A percentile compares a stretch with the other conserved stretches of the same genome.
Conservation (phyloP, 2,888 invertebrate genomes). For the Trichopria drosophilae region DNA sequence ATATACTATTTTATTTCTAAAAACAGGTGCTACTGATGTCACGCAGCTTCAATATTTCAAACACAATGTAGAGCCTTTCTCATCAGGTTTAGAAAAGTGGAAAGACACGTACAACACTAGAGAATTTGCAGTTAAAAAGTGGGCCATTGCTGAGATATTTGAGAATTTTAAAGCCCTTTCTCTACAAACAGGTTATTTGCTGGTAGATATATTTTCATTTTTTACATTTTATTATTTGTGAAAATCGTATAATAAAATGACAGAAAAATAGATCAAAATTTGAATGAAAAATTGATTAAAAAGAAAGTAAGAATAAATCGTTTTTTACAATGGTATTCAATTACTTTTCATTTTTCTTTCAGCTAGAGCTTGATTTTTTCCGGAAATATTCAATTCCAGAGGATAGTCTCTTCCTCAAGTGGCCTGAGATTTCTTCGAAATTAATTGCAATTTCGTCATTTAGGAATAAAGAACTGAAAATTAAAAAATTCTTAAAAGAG, state of each 20-base stretch:
- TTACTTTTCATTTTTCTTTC: not conserved
- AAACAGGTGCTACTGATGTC: too few relatives aligned
- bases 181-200: slow-evolving; percentile 2
- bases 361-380: slow-evolving; percentile 3
- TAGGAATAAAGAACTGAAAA: slow-evolving; percentile 1
- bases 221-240: slow-evolving; percentile 1
- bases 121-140: not conserved
- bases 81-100: not conserved
- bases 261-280: too few relatives aligned
- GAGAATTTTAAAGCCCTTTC: slow-evolving; percentile 3
- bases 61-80: not conserved
- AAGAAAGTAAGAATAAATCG: too few relatives aligned
- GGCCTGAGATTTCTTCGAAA: slow-evolving; percentile 6
- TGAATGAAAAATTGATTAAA: too few relatives aligned
- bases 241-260: not conserved
- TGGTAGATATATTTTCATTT: slow-evolving; percentile 1
- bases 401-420: not conserved
- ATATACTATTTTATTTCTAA: too few relatives aligned
- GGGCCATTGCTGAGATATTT: slow-evolving; percentile 3
- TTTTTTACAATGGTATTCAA: too few relatives aligned
- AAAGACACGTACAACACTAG: slow-evolving; percentile 1
- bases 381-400: not conserved
- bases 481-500: slow-evolving; percentile 4
- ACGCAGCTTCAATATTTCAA: not conserved
- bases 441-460: not conserved